phyloP scores from a whole-genome alignment of 64 coral and sea anemone species.

The Dendrophyllia cribrosa region DNA sequence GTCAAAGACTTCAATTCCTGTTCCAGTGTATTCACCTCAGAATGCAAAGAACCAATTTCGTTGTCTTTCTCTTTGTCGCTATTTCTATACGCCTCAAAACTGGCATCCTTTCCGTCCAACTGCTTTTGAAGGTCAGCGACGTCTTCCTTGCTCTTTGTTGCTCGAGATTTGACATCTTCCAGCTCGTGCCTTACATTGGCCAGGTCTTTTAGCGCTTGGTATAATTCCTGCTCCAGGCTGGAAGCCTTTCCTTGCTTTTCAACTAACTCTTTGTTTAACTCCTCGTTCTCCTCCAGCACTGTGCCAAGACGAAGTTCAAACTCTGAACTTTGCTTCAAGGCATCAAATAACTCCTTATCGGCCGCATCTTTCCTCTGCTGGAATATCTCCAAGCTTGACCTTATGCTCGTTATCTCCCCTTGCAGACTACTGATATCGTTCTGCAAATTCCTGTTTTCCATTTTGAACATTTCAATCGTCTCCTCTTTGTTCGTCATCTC shows the following conservation, averaged over 20 bases:
- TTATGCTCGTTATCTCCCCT: slow-evolving; percentile 35
- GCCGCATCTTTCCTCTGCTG: slow-evolving; percentile 63
- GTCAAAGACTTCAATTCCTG: slow-evolving; percentile 42
- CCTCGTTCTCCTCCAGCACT: slow-evolving; percentile 72
- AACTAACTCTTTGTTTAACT: slow-evolving; percentile 73
- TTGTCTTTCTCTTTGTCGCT: slow-evolving; percentile 57
- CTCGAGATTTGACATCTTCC: slow-evolving; percentile 58
- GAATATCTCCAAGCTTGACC: slow-evolving; percentile 54
- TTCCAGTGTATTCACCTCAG: slow-evolving; percentile 50
- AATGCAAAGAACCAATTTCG: slow-evolving; percentile 32
- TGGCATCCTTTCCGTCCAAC: slow-evolving; percentile 43
- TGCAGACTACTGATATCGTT: slow-evolving; percentile 54
- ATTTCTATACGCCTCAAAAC: slow-evolving; percentile 32
- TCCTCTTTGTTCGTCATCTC: slow-evolving; percentile 77
- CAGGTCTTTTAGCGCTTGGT: slow-evolving; percentile 65
- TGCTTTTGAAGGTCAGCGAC: slow-evolving; percentile 25
- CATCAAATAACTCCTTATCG: slow-evolving; percentile 83
- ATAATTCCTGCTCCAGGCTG: slow-evolving; percentile 56
- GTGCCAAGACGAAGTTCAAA: slow-evolving; percentile 74
- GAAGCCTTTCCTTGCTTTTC: slow-evolving; percentile 57
- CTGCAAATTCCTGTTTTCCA: slow-evolving; percentile 61
- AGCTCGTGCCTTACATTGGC: slow-evolving; percentile 57
- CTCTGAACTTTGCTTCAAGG: slow-evolving; percentile 75
- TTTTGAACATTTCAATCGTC: slow-evolving; percentile 58
- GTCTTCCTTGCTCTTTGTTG: slow-evolving; percentile 55